Percentiles rank a stretch among this genome's conserved stretches.
phyloP scores from a whole-genome alignment of 2,113 vertebrate species.

The Phoxinus phoxinus region DNA sequence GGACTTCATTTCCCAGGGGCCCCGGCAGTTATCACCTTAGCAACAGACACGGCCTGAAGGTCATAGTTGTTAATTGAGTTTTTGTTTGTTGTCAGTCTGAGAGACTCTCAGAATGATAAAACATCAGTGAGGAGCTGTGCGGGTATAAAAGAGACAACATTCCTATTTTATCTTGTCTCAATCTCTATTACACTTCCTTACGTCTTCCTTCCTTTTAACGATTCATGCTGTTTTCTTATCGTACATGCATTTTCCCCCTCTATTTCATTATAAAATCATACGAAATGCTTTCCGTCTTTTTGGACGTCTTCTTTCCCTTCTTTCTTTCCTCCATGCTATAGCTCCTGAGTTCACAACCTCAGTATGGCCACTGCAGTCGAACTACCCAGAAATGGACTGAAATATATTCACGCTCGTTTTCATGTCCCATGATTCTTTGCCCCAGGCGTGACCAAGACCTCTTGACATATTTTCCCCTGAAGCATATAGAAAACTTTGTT shows the following conservation, averaged over 20 bases:
- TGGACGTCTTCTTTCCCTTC: neutral
- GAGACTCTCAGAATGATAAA: slow-evolving; percentile 36
- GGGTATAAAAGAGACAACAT: slow-evolving; percentile 8
- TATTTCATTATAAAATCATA: neutral
- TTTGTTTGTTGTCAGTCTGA: neutral
- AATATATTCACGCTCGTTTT: neutral
- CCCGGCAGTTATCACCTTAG: slow-evolving; percentile 32
- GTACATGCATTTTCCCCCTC: neutral
- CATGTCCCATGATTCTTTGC: neutral
- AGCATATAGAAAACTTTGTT: neutral
- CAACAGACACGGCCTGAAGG: slow-evolving; percentile 27
- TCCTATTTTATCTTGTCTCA: neutral
- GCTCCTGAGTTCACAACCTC: neutral
- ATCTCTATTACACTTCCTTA: neutral
- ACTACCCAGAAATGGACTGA: neutral
- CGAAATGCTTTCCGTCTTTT: neutral
- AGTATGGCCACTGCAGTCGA: neutral
- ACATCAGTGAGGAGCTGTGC: neutral
- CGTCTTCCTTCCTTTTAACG: neutral
- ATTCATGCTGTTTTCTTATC: neutral
- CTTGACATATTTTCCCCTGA: neutral
- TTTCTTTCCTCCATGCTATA: neutral
- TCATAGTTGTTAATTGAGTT: slow-evolving; percentile 35
- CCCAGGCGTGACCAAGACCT: neutral
- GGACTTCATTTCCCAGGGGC: slow-evolving; percentile 27